Evolutionary conservation across 2,888 invertebrate species (phyloP).

Genomic region (Oscheius sp.): DNA sequence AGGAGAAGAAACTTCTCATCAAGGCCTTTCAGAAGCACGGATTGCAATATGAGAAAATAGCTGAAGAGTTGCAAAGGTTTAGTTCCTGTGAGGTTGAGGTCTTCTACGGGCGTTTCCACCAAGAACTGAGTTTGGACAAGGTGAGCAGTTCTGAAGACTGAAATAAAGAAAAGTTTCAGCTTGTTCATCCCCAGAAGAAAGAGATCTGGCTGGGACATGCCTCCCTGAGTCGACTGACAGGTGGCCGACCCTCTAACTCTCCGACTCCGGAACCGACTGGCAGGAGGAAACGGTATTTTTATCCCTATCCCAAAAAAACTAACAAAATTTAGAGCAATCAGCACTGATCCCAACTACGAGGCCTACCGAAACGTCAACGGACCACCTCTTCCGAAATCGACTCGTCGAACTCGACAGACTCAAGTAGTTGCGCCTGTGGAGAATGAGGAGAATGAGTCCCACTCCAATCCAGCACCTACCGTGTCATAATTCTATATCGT

Average conservation of each 20-base stretch:
- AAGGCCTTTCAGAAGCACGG: constrained; percentile 25
- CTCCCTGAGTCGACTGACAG: not conserved
- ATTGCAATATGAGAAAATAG: not conserved
- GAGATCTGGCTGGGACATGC: not conserved
- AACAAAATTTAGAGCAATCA: not conserved
- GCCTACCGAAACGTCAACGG: not conserved
- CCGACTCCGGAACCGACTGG: constrained; percentile 19
- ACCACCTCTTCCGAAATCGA: constrained; percentile 8
- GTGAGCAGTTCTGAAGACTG: not conserved
- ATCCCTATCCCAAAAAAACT: not conserved
- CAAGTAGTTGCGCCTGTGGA: not conserved
- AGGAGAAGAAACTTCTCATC: constrained; percentile 4
- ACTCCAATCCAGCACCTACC: too few species aligned
- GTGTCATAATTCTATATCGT: too few species aligned
- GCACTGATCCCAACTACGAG: constrained; percentile 5
- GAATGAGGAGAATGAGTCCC: not conserved
- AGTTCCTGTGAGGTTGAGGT: not conserved
- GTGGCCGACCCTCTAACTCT: constrained; percentile 1
- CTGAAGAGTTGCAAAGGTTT: not conserved
- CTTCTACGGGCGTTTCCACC: constrained; percentile 8
- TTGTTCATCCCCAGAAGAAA: constrained; percentile 13
- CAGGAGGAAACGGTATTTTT: constrained; percentile 7
- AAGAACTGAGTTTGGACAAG: constrained; percentile 5
- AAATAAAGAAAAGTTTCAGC: constrained; percentile 1
- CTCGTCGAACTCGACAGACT: constrained; percentile 18